Base-by-base conservation (phyloP, 2,113 vertebrate genomes). In the Ictalurus furcatus region DNA sequence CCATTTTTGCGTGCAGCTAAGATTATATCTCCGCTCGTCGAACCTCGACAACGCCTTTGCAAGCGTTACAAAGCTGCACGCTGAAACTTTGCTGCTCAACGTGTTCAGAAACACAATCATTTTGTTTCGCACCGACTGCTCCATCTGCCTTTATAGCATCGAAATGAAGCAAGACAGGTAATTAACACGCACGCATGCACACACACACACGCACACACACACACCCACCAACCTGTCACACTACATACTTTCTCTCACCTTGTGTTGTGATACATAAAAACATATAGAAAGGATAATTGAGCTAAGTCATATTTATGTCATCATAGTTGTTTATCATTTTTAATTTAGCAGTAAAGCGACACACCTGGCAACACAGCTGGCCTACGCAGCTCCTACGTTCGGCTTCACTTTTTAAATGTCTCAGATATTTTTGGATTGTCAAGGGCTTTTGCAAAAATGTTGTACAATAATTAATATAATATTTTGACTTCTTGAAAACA, bases 11-110 rank as follows among this genome's bases (percentile, higher is more conserved):
- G 2, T 74, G 30, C 44, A 99, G 98, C 92, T 99, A 93, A 96
- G 98, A 92, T 94, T 98, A 54, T 99, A 99, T 92, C 95, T 97
- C 86, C 95, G 98, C 90, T 97, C 98, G 0, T 96, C 98, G n/a
- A 99, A 99, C 92, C 96, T 99, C 92, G 98, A 99, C 94, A 99
- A 99, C 4, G 96, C 97, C 0, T 99, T 99, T 90, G 97, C 98
- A 63, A 97, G 98, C 4, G 94, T 99, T 93, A 98, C 97, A 76
- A 98, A 97, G 95, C 95, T 98, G 93, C 97, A 97, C 86, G 95
- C 96, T 17, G 96, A 97, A 93, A 98, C 97, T 0, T 95, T 99
- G 93, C 94, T 99, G 90, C 96, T 99, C 83, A 99, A 98, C 92
- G 97, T 99, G 87, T 99, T 99, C 95, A 96, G 97, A 91, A 97